These are phyloP conservation scores for Pelecanus crispus DNA, from an alignment of 2,113 vertebrate genomes.

Conservation along the genomic window DNA sequence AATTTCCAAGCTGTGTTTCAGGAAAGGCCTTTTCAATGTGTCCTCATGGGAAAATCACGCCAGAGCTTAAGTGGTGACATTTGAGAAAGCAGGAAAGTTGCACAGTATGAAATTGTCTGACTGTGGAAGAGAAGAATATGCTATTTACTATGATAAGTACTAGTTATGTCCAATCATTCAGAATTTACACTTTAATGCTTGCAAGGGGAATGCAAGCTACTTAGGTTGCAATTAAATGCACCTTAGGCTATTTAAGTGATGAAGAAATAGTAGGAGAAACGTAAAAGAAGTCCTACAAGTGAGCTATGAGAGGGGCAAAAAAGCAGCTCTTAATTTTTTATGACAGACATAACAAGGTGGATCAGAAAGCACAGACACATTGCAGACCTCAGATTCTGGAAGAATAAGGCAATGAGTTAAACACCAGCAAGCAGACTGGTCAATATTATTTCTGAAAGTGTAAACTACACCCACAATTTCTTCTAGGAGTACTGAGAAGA, in stretches of 20 bases:
- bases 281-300: not conserved
- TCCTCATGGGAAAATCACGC: constrained; percentile 36
- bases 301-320: not conserved
- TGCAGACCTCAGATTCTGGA: not conserved
- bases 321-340: not conserved
- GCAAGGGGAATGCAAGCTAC: not conserved
- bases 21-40: constrained; percentile 8
- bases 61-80: constrained; percentile 13
- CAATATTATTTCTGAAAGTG: not conserved
- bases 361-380: not conserved
- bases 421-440: not conserved
- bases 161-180: constrained; percentile 37
- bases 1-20: not conserved
- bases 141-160: constrained; percentile 35
- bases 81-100: not conserved
- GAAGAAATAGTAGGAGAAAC: constrained; percentile 5
- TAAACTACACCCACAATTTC: not conserved
- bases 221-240: constrained; percentile 54
- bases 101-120: constrained; percentile 10
- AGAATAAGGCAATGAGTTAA: not conserved
- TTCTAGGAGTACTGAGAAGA: not conserved
- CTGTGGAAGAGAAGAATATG: constrained; percentile 36
- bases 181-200: constrained; percentile 11
- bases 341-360: not conserved
- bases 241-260: not conserved